Evolutionary conservation across 1,140 invertebrate genomes (phyloP).

Genomic region (Oedothorax gibbosus): DNA sequence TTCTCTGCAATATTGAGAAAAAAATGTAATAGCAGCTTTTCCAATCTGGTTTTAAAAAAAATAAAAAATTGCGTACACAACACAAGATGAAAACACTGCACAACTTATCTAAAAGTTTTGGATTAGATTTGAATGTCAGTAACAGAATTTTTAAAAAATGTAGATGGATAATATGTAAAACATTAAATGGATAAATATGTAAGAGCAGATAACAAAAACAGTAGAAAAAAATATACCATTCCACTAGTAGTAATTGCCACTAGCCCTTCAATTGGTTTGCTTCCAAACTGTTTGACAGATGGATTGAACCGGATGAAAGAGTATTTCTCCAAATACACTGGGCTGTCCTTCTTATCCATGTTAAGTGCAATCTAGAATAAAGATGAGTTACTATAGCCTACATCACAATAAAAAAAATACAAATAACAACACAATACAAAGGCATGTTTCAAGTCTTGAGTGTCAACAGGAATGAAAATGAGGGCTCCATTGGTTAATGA

Average conservation of each 20-base stretch:
- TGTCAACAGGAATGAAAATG: background rate
- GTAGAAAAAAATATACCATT: constrained; percentile 71
- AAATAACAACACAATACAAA: background rate
- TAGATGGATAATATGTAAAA: too few relatives aligned
- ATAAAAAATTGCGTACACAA: background rate
- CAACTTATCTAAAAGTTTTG: background rate
- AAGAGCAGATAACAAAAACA: background rate
- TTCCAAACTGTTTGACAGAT: constrained; percentile 87
- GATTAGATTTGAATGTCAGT: background rate
- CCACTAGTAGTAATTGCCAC: constrained; percentile 86
- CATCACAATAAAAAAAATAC: background rate
- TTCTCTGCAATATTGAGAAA: background rate
- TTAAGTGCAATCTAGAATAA: constrained; percentile 72
- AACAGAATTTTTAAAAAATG: too few relatives aligned
- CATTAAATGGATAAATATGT: background rate
- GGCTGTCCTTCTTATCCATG: constrained; percentile 83
- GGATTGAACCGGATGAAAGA: constrained; percentile 80
- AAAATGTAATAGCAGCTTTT: too few relatives aligned
- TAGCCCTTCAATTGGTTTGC: constrained; percentile 83
- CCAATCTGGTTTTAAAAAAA: too few relatives aligned
- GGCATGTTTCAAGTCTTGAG: background rate
- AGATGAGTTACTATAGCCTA: background rate
- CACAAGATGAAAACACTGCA: background rate
- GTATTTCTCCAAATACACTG: constrained; percentile 87
- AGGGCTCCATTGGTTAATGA: too few relatives aligned